Percentiles rank a stretch among this genome's conserved stretches.
These are phyloP conservation scores for Eulemur mongoz DNA, from an alignment of 2,797 vertebrate species.

Conservation along the genomic window DNA sequence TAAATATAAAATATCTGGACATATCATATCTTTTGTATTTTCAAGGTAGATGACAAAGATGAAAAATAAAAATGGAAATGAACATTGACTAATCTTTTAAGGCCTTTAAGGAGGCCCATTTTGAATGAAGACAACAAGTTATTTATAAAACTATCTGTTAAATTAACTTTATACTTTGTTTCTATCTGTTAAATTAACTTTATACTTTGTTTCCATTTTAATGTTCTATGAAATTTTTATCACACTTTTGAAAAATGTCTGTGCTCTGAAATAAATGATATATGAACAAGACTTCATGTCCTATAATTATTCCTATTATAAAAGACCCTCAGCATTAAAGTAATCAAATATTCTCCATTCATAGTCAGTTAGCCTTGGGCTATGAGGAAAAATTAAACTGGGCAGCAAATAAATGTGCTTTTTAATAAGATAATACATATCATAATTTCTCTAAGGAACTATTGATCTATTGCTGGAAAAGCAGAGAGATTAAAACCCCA, in stretches of 20 bases:
- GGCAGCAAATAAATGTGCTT: neutral
- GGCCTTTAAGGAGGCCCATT: neutral
- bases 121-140: neutral
- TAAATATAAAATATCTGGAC: neutral
- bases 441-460: slow-evolving; percentile 29
- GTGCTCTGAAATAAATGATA: slow-evolving; percentile 40
- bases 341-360: neutral
- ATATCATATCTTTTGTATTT: neutral
- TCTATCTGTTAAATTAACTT: slow-evolving; percentile 11
- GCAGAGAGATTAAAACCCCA: neutral
- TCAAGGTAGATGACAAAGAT: neutral
- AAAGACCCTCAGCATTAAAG: neutral
- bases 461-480: slow-evolving; percentile 48
- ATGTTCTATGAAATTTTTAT: slow-evolving; percentile 40
- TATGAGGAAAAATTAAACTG: slow-evolving; percentile 43
- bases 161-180: slow-evolving; percentile 32
- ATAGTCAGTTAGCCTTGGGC: neutral
- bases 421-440: slow-evolving; percentile 18
- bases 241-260: neutral
- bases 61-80: neutral
- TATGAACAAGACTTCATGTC: neutral
- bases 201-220: slow-evolving; percentile 26
- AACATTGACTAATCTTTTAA: neutral
- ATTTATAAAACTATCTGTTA: slow-evolving; percentile 6
- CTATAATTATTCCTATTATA: slow-evolving; percentile 16